Percentiles rank a stretch among this genome's conserved stretches.
Evolutionary conservation across 2,113 vertebrate species (phyloP).

Genomic region (Brienomyrus longianalis): DNA sequence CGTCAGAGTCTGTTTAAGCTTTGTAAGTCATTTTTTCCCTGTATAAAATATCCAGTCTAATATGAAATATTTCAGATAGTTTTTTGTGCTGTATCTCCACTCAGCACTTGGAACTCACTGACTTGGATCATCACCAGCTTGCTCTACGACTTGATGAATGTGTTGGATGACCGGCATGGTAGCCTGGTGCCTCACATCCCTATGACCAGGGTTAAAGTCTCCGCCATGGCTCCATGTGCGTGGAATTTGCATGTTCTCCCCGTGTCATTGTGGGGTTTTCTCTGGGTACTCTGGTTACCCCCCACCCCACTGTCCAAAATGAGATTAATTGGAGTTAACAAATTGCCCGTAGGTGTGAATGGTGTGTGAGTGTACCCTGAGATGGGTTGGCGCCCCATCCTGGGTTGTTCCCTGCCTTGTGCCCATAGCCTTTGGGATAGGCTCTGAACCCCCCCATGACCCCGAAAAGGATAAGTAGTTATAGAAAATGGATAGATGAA

Average conservation of each 20-base stretch:
- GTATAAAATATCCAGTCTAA: neutral
- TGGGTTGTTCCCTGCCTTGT: neutral
- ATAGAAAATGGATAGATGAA: neutral
- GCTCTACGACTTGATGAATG: neutral
- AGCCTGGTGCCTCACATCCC: neutral
- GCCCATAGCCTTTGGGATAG: neutral
- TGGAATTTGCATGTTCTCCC: neutral
- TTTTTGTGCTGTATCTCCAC: neutral
- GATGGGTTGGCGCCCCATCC: neutral
- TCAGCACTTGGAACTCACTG: neutral
- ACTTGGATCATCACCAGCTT: neutral
- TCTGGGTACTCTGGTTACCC: neutral
- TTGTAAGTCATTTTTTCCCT: neutral
- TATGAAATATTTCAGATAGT: neutral
- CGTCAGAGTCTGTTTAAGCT: neutral
- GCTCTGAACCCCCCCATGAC: neutral
- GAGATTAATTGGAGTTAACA: neutral
- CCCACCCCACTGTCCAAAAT: neutral
- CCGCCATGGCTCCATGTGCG: neutral
- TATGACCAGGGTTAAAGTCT: neutral
- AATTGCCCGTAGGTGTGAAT: neutral
- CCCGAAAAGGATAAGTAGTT: neutral
- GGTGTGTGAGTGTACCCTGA: neutral
- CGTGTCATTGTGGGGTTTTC: neutral
- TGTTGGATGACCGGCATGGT: neutral